Conservation (phyloP, 2,797 vertebrate genomes). For the Cuniculus paca region DNA sequence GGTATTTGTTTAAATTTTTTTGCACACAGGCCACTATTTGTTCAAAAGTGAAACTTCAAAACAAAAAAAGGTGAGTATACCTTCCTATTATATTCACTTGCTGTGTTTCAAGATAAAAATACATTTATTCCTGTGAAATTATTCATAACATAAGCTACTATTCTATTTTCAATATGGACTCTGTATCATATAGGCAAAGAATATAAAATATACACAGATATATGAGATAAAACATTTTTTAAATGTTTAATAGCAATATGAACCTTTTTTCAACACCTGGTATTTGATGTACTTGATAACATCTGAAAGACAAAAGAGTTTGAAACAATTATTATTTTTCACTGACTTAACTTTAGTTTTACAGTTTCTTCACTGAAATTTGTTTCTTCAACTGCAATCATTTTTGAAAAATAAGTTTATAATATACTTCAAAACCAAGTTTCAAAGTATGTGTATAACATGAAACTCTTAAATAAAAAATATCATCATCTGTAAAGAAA, state of each 20-base stretch:
- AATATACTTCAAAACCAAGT: slow-evolving; percentile 29
- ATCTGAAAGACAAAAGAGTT: background rate
- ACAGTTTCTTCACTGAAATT: background rate
- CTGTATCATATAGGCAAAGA: background rate
- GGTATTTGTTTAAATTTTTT: background rate
- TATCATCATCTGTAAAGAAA: background rate
- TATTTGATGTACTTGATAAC: background rate
- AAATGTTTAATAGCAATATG: background rate
- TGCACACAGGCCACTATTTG: background rate
- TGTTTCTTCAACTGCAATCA: background rate
- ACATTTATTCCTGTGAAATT: background rate
- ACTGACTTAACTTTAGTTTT: slow-evolving; percentile 61
- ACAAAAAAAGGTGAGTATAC: background rate
- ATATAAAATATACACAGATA: background rate
- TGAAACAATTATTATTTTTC: background rate
- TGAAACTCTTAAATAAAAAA: background rate
- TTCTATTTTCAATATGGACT: background rate
- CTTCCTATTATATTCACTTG: background rate
- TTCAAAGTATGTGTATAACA: background rate
- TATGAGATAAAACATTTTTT: background rate
- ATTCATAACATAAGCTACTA: background rate
- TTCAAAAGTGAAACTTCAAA: slow-evolving; percentile 22
- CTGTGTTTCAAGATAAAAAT: slow-evolving; percentile 11
- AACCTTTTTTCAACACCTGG: background rate
- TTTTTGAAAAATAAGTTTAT: slow-evolving; percentile 55